Evolutionary conservation across 2,888 invertebrate genomes (phyloP).

Genomic region (Mamestra brassicae): DNA sequence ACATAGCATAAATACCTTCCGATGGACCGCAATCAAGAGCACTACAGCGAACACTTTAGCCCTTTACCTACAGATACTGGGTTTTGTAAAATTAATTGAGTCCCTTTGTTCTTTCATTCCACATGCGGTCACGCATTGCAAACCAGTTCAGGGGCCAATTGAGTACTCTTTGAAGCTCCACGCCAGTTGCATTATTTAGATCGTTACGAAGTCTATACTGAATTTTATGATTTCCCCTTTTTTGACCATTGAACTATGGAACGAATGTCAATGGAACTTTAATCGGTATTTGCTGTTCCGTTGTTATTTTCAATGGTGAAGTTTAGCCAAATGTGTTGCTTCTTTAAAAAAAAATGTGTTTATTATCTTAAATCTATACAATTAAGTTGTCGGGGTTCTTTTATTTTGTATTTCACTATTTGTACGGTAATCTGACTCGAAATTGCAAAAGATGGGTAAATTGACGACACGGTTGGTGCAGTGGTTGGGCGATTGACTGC

Average conservation of each 20-base stretch:
- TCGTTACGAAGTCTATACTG: conserved; percentile 41
- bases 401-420: neutral
- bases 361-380: too few relatives aligned
- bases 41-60: neutral
- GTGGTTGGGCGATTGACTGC: too few relatives aligned
- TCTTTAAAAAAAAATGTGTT: too few relatives aligned
- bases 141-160: conserved; percentile 20
- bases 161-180: conserved; percentile 31
- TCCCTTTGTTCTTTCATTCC: conserved; percentile 26
- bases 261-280: conserved; percentile 15
- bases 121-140: neutral
- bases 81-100: conserved; percentile 9
- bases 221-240: conserved; percentile 20
- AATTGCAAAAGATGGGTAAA: neutral
- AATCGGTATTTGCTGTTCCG: neutral
- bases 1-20: too few relatives aligned
- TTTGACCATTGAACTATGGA: conserved; percentile 22
- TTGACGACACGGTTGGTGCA: too few relatives aligned
- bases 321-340: neutral
- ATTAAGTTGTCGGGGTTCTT: too few relatives aligned
- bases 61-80: neutral
- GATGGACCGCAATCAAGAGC: neutral
- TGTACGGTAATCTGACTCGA: neutral
- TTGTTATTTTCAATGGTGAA: neutral
- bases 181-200: conserved; percentile 35